These are phyloP conservation scores for Cephalopterus ornatus DNA, from an alignment of 2,113 vertebrate species.

Conservation along the genomic window DNA sequence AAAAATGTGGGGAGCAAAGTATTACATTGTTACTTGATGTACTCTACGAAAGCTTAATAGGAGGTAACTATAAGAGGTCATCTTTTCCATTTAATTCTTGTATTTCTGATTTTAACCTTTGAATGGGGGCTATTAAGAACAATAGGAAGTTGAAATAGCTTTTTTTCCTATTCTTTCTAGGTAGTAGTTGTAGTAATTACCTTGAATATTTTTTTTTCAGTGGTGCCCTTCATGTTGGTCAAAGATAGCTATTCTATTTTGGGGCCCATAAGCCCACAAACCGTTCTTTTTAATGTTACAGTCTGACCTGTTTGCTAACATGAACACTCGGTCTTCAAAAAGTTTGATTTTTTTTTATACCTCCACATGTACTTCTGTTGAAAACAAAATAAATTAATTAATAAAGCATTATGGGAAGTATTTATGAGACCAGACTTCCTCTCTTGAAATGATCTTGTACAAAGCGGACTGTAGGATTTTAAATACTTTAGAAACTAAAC, in stretches of 20 bases:
- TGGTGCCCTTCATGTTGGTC: background rate
- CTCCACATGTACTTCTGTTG: fast-evolving
- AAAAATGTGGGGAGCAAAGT: background rate
- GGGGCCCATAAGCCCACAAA: background rate
- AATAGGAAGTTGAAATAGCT: background rate
- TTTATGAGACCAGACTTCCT: background rate
- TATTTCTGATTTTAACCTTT: background rate
- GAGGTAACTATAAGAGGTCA: background rate
- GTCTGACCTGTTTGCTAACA: background rate
- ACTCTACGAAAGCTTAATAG: background rate
- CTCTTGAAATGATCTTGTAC: background rate
- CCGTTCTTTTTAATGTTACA: background rate
- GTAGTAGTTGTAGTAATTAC: background rate
- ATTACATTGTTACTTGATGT: background rate
- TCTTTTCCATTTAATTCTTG: background rate
- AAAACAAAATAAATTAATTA: background rate
- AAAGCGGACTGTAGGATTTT: background rate
- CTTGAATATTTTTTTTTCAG: background rate
- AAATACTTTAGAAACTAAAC: background rate
- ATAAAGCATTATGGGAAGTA: background rate
- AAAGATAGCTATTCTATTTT: background rate
- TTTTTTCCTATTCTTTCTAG: background rate
- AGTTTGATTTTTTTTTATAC: background rate
- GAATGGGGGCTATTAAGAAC: background rate
- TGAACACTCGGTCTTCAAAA: background rate